phyloP scores from a whole-genome alignment of 2,888 invertebrate genomes.

The Priocnemis perturbator region DNA sequence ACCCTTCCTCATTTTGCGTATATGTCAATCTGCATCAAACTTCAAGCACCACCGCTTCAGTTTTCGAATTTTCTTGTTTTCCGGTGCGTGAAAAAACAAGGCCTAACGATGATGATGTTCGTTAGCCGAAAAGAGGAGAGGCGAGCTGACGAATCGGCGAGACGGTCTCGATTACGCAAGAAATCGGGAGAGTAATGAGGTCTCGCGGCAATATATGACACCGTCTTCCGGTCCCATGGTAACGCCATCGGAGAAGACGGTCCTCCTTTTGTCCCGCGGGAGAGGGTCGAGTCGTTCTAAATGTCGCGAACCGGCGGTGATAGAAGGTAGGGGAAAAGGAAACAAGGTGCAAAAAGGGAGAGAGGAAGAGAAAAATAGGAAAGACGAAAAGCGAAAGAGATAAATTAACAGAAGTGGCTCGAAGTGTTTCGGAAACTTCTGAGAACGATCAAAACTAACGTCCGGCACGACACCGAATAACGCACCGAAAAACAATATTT shows the following conservation, averaged over 20 bases:
- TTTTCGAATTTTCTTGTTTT: too few relatives aligned
- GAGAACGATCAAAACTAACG: too few relatives aligned
- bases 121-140: constrained; percentile 13
- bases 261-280: constrained; percentile 24
- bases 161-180: constrained; percentile 39
- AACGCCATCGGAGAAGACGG: constrained; percentile 34
- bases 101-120: constrained; percentile 5
- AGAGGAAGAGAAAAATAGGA: not conserved
- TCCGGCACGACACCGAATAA: too few relatives aligned
- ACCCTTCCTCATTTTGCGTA: too few relatives aligned
- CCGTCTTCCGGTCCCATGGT: constrained; percentile 39
- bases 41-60: too few relatives aligned
- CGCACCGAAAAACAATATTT: too few relatives aligned
- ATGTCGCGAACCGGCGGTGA: not conserved
- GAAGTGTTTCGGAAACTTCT: too few relatives aligned
- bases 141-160: constrained; percentile 42
- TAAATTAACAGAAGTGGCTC: not conserved
- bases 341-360: not conserved
- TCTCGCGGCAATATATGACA: constrained; percentile 30
- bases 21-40: too few relatives aligned
- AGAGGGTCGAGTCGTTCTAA: constrained; percentile 27
- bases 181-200: constrained; percentile 47
- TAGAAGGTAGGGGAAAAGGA: too few relatives aligned
- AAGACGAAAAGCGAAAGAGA: constrained; percentile 12
- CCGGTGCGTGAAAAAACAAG: too few relatives aligned